These are phyloP conservation scores for Erythrocercus mccallii DNA, from an alignment of 2,113 vertebrate species.

Conservation along the genomic window DNA sequence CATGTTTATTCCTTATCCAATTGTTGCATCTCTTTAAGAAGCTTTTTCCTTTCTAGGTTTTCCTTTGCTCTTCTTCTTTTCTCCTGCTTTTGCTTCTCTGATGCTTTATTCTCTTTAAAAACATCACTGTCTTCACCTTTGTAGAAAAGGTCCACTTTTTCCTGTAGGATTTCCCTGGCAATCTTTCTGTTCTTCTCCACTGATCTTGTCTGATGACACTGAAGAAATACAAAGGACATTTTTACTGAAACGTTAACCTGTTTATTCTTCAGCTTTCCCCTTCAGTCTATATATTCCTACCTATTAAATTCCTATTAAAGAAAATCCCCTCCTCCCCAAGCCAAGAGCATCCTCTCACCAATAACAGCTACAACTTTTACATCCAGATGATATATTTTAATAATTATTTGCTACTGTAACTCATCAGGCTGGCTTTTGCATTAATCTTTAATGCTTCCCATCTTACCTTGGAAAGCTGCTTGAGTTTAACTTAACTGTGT, in stretches of 20 bases:
- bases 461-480: not conserved
- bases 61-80: constrained; percentile 83
- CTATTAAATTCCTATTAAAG: not conserved
- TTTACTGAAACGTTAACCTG: not conserved
- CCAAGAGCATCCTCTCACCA: not conserved
- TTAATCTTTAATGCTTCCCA: not conserved
- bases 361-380: not conserved
- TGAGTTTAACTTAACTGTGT: not conserved
- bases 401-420: not conserved
- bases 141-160: constrained; percentile 86
- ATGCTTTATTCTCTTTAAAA: constrained; percentile 73
- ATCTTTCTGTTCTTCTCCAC: constrained; percentile 85
- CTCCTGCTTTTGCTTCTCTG: constrained; percentile 80
- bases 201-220: constrained; percentile 97
- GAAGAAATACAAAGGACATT: constrained; percentile 29
- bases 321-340: not conserved
- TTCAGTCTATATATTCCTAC: not conserved
- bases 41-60: constrained; percentile 85
- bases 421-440: not conserved
- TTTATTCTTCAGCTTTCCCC: not conserved
- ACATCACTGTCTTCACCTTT: constrained; percentile 86
- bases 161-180: constrained; percentile 85
- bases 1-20: not conserved
- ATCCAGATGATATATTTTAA: not conserved
- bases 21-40: constrained; percentile 76